phyloP scores from a whole-genome alignment of 2,888 invertebrate species.

The Acleris laterana region DNA sequence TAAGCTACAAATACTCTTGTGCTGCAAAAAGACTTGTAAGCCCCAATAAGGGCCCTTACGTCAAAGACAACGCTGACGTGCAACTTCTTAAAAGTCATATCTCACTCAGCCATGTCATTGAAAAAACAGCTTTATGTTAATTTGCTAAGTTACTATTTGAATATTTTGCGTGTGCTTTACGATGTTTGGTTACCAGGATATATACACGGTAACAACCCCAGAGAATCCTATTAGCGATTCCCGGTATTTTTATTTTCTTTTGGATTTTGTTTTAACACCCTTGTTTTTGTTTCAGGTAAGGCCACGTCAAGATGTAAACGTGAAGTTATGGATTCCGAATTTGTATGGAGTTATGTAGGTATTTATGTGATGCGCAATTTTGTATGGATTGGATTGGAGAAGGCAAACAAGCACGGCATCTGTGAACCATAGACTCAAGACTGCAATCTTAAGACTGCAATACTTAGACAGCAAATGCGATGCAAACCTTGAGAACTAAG shows the following conservation, averaged over 20 bases:
- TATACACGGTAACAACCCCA: neutral
- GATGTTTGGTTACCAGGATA: no score
- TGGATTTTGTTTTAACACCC: neutral
- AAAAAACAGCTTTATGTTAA: neutral
- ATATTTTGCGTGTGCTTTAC: neutral
- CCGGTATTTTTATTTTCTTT: neutral
- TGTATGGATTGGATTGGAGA: no score
- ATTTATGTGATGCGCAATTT: neutral
- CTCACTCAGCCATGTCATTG: neutral
- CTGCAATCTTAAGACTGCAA: no score
- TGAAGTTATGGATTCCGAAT: neutral
- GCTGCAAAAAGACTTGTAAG: slow-evolving; percentile 6
- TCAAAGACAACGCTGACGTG: slow-evolving; percentile 1
- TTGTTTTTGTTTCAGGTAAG: slow-evolving; percentile 9
- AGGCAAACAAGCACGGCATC: no score
- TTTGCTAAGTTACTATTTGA: neutral
- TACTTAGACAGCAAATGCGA: no score
- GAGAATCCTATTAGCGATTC: neutral
- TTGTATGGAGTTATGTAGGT: neutral
- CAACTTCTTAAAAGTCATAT: neutral
- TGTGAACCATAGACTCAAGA: no score
- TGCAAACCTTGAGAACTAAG: no score
- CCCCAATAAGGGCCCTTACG: slow-evolving; percentile 10
- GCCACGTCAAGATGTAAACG: neutral
- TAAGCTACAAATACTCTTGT: slow-evolving; percentile 13